Evolutionary conservation across 1,140 invertebrate species (phyloP).

Genomic region (Limonius californicus): DNA sequence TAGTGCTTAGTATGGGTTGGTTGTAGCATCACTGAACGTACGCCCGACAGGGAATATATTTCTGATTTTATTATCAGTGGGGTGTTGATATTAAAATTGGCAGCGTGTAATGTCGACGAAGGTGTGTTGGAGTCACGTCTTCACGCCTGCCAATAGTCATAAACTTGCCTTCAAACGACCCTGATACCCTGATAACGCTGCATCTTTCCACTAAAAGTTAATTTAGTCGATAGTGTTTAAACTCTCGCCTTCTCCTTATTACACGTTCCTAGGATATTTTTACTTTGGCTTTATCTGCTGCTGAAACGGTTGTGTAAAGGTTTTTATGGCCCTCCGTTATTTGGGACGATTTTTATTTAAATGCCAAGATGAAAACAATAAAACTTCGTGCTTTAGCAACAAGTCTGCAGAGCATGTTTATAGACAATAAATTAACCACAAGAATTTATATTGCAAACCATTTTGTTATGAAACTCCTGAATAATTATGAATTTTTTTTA

Average conservation of each 20-base stretch:
- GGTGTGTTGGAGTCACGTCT: slow-evolving; percentile 24
- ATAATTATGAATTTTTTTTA: too few species aligned
- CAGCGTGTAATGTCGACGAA: slow-evolving; percentile 20
- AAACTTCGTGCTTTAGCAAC: too few species aligned
- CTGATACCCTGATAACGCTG: slow-evolving; percentile 24
- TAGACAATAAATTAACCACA: too few species aligned
- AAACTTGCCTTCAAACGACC: slow-evolving; percentile 24
- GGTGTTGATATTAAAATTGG: slow-evolving; percentile 14
- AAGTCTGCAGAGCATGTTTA: too few species aligned
- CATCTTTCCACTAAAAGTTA: slow-evolving; percentile 25
- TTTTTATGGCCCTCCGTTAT: too few species aligned
- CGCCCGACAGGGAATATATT: not conserved
- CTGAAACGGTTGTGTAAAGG: too few species aligned
- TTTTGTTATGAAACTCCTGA: too few species aligned
- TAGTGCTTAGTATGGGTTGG: not conserved
- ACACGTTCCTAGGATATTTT: too few species aligned
- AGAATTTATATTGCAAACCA: too few species aligned
- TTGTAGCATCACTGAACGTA: not conserved
- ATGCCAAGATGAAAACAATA: too few species aligned
- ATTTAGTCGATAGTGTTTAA: slow-evolving; percentile 23
- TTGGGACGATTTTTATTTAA: too few species aligned
- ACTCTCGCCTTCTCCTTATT: not conserved
- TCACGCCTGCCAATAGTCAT: slow-evolving; percentile 20
- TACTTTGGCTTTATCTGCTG: too few species aligned
- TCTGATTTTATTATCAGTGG: slow-evolving; percentile 6